phyloP scores from a whole-genome alignment of 1,140 invertebrate genomes.

The Calephelis virginiensis region DNA sequence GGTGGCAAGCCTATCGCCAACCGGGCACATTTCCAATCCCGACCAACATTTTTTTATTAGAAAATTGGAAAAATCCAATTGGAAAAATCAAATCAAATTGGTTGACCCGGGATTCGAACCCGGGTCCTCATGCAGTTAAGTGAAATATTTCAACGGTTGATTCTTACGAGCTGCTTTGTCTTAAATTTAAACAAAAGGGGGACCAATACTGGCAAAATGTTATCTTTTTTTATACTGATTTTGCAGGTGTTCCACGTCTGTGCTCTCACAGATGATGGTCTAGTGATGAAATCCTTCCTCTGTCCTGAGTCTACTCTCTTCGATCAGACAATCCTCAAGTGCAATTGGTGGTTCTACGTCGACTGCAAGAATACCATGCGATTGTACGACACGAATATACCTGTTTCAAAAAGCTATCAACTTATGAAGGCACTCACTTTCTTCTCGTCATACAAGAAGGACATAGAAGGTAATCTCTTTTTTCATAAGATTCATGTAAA shows the following conservation, averaged over 20 bases:
- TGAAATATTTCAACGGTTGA: no score
- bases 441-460: constrained; percentile 89
- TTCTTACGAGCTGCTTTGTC: no score
- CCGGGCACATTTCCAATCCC: no score
- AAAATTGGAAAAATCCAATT: no score
- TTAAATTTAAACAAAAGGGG: no score
- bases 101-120: no score
- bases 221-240: constrained; percentile 16
- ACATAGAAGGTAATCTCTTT: constrained; percentile 57
- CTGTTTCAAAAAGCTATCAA: constrained; percentile 93
- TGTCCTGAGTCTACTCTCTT: constrained; percentile 93
- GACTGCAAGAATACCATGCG: constrained; percentile 89
- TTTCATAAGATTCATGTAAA: neutral
- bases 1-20: no score
- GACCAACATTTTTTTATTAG: no score
- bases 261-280: constrained; percentile 91
- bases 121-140: no score
- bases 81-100: no score
- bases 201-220: no score
- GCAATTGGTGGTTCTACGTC: constrained; percentile 95
- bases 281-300: constrained; percentile 93
- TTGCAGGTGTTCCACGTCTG: constrained; percentile 93
- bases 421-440: constrained; percentile 93
- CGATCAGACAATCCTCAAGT: constrained; percentile 92
- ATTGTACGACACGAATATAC: constrained; percentile 92